phyloP scores from a whole-genome alignment of 2,113 vertebrate genomes.

The Syrmaticus mikado region DNA sequence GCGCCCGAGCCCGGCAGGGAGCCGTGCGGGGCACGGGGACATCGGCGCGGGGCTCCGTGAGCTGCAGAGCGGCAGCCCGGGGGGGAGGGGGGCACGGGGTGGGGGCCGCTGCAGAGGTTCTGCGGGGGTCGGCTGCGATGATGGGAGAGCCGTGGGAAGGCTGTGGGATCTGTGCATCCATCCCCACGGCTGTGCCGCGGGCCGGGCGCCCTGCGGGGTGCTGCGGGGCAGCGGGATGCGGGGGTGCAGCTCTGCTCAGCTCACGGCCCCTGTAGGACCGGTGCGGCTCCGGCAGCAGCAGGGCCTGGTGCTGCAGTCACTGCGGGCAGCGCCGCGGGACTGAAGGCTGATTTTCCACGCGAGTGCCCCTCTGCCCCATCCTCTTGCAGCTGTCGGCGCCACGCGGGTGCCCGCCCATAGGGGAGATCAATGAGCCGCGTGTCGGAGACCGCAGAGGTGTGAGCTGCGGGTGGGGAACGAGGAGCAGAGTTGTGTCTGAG shows the following conservation, averaged over 20 bases:
- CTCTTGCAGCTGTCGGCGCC: not conserved
- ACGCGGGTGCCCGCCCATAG: not conserved
- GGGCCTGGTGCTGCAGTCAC: rapidly evolving
- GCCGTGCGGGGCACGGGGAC: rapidly evolving
- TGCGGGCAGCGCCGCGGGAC: rapidly evolving
- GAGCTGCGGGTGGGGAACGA: rapidly evolving
- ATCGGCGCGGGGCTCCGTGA: not conserved
- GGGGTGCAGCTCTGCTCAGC: not conserved
- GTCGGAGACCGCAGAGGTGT: rapidly evolving
- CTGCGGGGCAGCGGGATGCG: rapidly evolving
- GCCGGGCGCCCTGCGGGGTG: not conserved
- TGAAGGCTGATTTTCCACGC: not conserved
- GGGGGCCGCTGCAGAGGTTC: not conserved
- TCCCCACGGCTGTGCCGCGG: rapidly evolving
- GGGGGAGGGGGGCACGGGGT: not conserved
- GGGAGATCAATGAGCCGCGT: not conserved
- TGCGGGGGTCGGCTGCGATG: not conserved
- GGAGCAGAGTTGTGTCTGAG: not conserved
- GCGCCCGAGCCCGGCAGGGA: not conserved
- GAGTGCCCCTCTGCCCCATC: not conserved
- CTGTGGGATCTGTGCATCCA: not conserved
- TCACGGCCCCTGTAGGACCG: not conserved
- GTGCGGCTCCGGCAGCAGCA: rapidly evolving
- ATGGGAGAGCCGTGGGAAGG: rapidly evolving
- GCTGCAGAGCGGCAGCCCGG: not conserved